Percentiles rank a stretch among this genome's conserved stretches.
Conservation (phyloP, 2,888 invertebrate genomes). For the Melieria omissa region DNA sequence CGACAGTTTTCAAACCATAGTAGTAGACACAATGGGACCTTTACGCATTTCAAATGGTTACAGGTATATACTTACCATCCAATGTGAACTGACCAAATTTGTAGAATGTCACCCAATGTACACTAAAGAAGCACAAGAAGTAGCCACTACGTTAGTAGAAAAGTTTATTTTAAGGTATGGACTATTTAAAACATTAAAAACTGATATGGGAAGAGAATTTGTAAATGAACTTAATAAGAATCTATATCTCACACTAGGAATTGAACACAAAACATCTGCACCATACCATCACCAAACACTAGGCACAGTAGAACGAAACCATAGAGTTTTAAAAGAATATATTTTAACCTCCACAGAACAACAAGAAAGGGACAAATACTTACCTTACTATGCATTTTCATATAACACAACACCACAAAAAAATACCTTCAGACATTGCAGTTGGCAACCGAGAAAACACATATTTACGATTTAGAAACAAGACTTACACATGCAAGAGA, state of each 20-base stretch:
- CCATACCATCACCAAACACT: conserved; percentile 28
- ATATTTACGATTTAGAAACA: too few relatives aligned
- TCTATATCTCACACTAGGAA: conserved; percentile 17
- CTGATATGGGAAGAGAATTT: conserved; percentile 27
- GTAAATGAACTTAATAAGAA: conserved; percentile 26
- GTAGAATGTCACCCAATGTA: too few relatives aligned
- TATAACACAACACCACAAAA: too few relatives aligned
- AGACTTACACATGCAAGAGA: too few relatives aligned
- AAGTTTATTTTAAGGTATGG: conserved; percentile 22
- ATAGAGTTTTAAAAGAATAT: conserved; percentile 29
- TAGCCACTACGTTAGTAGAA: too few relatives aligned
- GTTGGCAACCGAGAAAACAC: too few relatives aligned
- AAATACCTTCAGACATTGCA: too few relatives aligned
- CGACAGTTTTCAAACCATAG: background rate
- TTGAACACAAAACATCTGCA: conserved; percentile 19
- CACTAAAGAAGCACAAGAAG: too few relatives aligned
- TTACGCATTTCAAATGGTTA: background rate
- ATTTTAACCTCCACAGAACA: background rate
- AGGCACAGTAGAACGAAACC: conserved; percentile 23
- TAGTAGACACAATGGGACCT: background rate
- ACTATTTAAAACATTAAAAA: conserved; percentile 1
- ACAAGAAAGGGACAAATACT: too few relatives aligned
- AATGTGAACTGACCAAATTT: too few relatives aligned
- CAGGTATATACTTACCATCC: background rate
- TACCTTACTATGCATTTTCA: too few relatives aligned